phyloP scores from a whole-genome alignment of 2,113 vertebrate species.

The Bettongia penicillata region DNA sequence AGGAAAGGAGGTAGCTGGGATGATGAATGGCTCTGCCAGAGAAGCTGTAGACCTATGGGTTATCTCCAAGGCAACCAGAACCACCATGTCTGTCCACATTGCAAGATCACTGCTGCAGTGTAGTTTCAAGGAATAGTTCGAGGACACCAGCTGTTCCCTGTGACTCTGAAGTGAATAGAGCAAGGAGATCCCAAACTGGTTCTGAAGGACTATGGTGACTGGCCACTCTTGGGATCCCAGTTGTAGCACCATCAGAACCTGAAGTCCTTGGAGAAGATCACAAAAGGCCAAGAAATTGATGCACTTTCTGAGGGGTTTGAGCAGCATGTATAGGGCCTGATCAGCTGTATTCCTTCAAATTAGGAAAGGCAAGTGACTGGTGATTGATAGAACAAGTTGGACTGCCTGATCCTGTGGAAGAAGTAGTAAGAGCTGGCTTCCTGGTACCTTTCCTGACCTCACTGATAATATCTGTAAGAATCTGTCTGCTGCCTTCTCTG shows the following conservation, averaged over 20 bases:
- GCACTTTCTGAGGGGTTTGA: conserved; percentile 86
- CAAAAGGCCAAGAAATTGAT: conserved; percentile 88
- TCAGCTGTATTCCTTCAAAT: conserved; percentile 90
- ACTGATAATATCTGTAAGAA: conserved; percentile 92
- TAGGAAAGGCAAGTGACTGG: conserved; percentile 88
- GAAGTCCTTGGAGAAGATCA: conserved; percentile 87
- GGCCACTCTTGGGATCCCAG: conserved; percentile 79
- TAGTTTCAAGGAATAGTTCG: conserved; percentile 85
- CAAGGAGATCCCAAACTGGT: conserved; percentile 96
- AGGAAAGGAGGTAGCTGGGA: conserved; percentile 94
- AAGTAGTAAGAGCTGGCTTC: conserved; percentile 89
- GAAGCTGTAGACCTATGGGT: conserved; percentile 86
- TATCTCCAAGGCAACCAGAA: conserved; percentile 92
- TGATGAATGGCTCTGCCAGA: conserved; percentile 91
- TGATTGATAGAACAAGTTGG: conserved; percentile 85
- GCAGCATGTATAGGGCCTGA: conserved; percentile 92
- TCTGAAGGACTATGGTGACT: conserved; percentile 91
- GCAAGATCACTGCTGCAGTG: conserved; percentile 87
- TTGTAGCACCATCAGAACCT: conserved; percentile 82
- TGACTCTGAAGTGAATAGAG: conserved; percentile 95
- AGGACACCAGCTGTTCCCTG: conserved; percentile 91
- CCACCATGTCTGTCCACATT: conserved; percentile 91
- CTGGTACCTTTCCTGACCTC: conserved; percentile 91
- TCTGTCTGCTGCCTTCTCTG: conserved; percentile 87
- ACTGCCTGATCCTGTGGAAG: conserved; percentile 83